These are phyloP conservation scores for Willisornis vidua DNA, from an alignment of 2,113 vertebrate species.

Conservation along the genomic window DNA sequence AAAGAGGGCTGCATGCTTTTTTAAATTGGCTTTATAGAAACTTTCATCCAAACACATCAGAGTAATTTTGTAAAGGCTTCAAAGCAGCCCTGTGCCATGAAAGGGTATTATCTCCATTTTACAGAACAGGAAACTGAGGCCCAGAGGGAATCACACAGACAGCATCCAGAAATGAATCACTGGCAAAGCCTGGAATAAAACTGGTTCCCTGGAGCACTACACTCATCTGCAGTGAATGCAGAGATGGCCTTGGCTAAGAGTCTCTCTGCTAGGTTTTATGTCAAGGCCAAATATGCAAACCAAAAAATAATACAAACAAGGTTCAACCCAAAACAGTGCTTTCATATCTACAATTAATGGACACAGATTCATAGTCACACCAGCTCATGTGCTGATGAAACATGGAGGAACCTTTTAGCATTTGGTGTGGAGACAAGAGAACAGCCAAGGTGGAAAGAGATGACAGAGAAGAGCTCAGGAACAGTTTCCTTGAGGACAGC, in stretches of 20 bases:
- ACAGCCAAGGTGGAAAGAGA: background rate
- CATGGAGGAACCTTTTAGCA: background rate
- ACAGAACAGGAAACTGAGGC: conserved; percentile 61
- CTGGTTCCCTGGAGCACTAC: conserved; percentile 28
- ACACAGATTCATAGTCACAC: background rate
- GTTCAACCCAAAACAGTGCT: background rate
- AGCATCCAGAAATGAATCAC: conserved; percentile 44
- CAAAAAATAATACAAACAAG: background rate
- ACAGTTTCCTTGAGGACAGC: background rate
- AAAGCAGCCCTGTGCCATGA: conserved; percentile 43
- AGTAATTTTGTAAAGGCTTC: conserved; percentile 48
- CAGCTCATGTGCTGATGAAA: rapidly evolving
- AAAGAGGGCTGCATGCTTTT: conserved; percentile 34
- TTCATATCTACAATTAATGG: background rate
- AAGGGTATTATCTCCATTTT: conserved; percentile 42
- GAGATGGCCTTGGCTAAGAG: conserved; percentile 3
- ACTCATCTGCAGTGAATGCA: background rate
- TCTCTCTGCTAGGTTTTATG: background rate
- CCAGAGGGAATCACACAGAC: background rate
- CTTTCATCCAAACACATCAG: conserved; percentile 43
- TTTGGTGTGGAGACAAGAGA: background rate
- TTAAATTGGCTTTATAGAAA: background rate
- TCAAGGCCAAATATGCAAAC: background rate
- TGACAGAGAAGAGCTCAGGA: background rate
- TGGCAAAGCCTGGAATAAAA: conserved; percentile 8